These are phyloP conservation scores for Eledone cirrhosa DNA, from an alignment of 2,888 invertebrate genomes.

Conservation along the genomic window DNA sequence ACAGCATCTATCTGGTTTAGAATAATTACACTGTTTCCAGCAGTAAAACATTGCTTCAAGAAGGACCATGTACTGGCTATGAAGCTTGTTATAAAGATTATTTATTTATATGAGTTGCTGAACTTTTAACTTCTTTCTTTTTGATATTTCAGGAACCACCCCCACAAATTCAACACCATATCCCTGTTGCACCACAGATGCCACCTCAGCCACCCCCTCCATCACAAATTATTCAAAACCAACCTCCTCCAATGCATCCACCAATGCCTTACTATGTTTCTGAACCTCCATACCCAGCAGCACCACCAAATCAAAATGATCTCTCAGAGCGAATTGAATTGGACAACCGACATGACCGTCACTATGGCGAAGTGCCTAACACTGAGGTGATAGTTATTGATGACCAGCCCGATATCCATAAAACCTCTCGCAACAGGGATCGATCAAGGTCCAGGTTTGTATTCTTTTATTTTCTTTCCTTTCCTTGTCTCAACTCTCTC, in stretches of 20 bases:
- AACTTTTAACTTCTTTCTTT: neutral
- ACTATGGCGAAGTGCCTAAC: conserved; percentile 1
- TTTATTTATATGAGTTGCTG: too few species aligned
- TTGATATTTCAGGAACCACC: conserved; percentile 23
- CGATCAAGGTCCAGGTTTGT: conserved; percentile 42
- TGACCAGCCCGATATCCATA: conserved; percentile 18
- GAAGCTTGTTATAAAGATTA: too few species aligned
- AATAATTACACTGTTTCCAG: too few species aligned
- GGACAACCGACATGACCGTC: conserved; percentile 17
- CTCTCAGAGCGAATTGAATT: conserved; percentile 12
- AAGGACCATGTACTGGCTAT: too few species aligned
- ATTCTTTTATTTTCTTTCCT: neutral
- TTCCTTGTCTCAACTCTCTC: neutral
- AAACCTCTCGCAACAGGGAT: conserved; percentile 26
- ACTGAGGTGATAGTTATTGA: conserved; percentile 31
- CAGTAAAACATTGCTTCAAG: too few species aligned
- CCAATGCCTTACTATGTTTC: conserved; percentile 25
- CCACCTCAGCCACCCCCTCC: conserved; percentile 30
- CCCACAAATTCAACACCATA: conserved; percentile 34
- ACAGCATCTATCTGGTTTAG: too few species aligned
- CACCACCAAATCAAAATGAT: conserved; percentile 25
- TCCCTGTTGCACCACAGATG: conserved; percentile 32
- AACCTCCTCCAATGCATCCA: conserved; percentile 25
- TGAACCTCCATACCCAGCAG: conserved; percentile 23
- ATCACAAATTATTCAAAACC: conserved; percentile 31